phyloP scores from a whole-genome alignment of 1,140 invertebrate species.

The Augochlora pura region DNA sequence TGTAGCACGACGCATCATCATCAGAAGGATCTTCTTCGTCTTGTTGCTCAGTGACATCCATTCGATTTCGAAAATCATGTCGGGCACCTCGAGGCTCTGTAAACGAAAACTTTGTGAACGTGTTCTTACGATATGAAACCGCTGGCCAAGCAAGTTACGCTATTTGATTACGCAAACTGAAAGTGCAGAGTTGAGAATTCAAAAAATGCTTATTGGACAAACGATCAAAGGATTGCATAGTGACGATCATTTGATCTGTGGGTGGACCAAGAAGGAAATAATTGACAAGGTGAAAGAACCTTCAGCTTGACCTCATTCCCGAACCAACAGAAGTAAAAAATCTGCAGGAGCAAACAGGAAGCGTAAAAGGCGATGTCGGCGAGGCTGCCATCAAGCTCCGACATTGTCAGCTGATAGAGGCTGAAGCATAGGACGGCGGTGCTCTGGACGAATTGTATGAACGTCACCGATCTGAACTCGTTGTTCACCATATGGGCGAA shows the following conservation, averaged over 20 bases:
- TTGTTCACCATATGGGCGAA: conserved; percentile 44
- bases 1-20: conserved; percentile 57
- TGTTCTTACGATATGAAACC: too few relatives aligned
- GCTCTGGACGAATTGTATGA: conserved; percentile 50
- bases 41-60: conserved; percentile 44
- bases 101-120: not conserved
- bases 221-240: too few relatives aligned
- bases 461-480: conserved; percentile 42
- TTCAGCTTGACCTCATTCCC: conserved; percentile 79
- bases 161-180: too few relatives aligned
- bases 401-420: conserved; percentile 53
- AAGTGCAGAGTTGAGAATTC: too few relatives aligned
- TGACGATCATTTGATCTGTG: too few relatives aligned
- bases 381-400: conserved; percentile 74
- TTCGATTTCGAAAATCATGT: conserved; percentile 51
- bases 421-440: conserved; percentile 45
- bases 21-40: conserved; percentile 42
- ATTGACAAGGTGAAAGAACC: conserved; percentile 23
- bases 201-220: too few relatives aligned
- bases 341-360: conserved; percentile 60
- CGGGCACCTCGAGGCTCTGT: conserved; percentile 47
- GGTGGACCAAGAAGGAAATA: too few relatives aligned
- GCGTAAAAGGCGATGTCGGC: conserved; percentile 48
- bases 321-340: conserved; percentile 82
- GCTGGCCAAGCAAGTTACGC: too few relatives aligned